Evolutionary conservation across 2,113 vertebrate genomes (phyloP), one percentile per base, ranked within the genome.

Genomic region (Strix uralensis): DNA sequence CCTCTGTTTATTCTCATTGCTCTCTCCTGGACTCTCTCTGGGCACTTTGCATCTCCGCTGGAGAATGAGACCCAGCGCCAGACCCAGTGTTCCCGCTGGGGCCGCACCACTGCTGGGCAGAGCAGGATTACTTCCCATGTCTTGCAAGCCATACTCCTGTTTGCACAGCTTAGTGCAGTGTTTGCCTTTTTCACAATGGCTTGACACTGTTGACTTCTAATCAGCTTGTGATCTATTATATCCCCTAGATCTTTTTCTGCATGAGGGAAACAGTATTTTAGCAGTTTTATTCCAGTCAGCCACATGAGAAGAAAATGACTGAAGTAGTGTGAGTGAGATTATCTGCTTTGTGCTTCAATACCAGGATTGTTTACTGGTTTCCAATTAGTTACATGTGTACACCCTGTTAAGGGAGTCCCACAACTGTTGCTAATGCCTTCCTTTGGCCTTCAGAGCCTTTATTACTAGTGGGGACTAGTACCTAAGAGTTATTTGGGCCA

Each of bases 181-280:
- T 97, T 97, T 97, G 96, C 94, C 93, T 97, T 96, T 96, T 95
- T 75, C 94, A 97, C 96, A 97, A 96, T 94, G 94, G 65, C 94
- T 92, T 96, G 96, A 96, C 94, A 96, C 96, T 93, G 95, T 96
- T 97, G 95, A 95, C 93, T 97, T 93, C 95, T 96, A 96, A 97
- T 96, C 95, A 96, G 96, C 95, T 97, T 97, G 96, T 93, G 96
- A 96, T 97, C 96, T 96, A 51, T 97, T 97, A 93, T 96, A 96
- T 92, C 94, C 96, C 96, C 96, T 85, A 94, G 94, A 94, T 95
- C 94, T 96, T 96, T 96, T 96, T 96, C 94, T 95, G 90, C 95
- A 86, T 95, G 95, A 97, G 83, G 92, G 96, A 94, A 97, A 89
- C 95, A 93, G 90, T 96, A 88, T 96, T 97, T 96, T 96, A 95